phyloP scores from a whole-genome alignment of 2,797 vertebrate species.

The Lophura swinhoii region DNA sequence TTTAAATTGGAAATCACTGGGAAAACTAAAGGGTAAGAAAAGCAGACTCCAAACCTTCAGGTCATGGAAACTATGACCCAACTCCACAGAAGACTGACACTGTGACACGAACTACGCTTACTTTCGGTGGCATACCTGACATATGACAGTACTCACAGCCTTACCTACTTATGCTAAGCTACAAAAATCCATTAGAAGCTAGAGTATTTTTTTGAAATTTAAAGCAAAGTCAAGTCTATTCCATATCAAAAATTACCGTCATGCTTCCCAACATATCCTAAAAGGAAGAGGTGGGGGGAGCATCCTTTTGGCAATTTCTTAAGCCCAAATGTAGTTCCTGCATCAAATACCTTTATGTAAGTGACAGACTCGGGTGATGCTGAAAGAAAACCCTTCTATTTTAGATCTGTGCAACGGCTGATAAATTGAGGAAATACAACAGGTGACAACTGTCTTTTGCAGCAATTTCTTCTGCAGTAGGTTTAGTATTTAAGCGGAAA shows the following conservation, averaged over 20 bases:
- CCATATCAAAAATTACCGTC: background rate
- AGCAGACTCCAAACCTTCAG: background rate
- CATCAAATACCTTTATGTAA: background rate
- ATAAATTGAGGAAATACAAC: background rate
- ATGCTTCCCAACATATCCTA: accelerated
- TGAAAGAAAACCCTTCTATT: background rate
- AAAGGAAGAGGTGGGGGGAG: background rate
- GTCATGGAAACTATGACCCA: background rate
- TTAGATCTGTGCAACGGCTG: background rate
- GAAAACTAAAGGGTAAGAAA: background rate
- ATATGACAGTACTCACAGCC: accelerated
- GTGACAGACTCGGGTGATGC: accelerated
- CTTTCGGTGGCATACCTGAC: background rate
- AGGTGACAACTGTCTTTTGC: background rate
- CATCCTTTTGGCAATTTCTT: background rate
- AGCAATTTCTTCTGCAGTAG: background rate
- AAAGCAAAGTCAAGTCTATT: accelerated
- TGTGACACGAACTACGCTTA: background rate
- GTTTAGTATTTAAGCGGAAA: background rate
- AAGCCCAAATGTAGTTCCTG: background rate
- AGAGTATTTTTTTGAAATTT: accelerated
- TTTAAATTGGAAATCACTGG: background rate
- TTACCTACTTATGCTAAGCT: accelerated
- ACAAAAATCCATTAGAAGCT: background rate
- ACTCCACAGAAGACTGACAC: background rate